Base-by-base conservation (phyloP, 2,113 vertebrate genomes). In the Butorides virescens region DNA sequence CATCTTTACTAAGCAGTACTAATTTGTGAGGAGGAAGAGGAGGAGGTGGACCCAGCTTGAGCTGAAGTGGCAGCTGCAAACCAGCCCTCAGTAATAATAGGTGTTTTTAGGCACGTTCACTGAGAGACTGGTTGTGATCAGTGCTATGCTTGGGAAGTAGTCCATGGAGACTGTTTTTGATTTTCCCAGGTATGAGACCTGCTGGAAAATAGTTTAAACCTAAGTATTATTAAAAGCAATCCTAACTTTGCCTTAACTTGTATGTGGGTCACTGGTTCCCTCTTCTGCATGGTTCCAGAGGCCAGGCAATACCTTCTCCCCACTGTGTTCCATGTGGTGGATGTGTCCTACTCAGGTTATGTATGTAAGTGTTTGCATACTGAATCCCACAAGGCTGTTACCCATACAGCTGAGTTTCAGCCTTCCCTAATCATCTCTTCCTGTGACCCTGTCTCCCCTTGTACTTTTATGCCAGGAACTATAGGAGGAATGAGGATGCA, bases 341-440 rank as follows among this genome's bases (percentile, higher is more conserved):
- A 20, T 30, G 27, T 39, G 37, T 50, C 65, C 39, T 71, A 29
- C 46, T 83, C 56, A 47, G 7, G 53, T 42, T 55, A 55, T 25
- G 14, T 5, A 13, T 10, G 2, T 15, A n/a, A 11, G 9, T 52
- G 42, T 44, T 53, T 68, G 27, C 2, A 0, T 11, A 15, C 15
- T 5, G 30, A 79, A 19, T 42, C 56, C 18, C 36, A 36, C 32
- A 10, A 39, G n/a, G 30, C 20, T 82, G 18, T 53, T 62, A 26
- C 11, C 16, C 30, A 36, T 59, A 22, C 19, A 73, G 13, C 53
- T 73, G 11, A 9, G 2, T 32, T 74, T 86, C 63, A 85, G 36
- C 39, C 58, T 90, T 36, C 34, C 34, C 52, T 13, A 4, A 30
- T 32, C 17, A 15, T 32, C 11, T 42, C 14, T 59, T 80, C 78